Conservation (phyloP, 1,140 invertebrate species). For the Drosophila murphyi region DNA sequence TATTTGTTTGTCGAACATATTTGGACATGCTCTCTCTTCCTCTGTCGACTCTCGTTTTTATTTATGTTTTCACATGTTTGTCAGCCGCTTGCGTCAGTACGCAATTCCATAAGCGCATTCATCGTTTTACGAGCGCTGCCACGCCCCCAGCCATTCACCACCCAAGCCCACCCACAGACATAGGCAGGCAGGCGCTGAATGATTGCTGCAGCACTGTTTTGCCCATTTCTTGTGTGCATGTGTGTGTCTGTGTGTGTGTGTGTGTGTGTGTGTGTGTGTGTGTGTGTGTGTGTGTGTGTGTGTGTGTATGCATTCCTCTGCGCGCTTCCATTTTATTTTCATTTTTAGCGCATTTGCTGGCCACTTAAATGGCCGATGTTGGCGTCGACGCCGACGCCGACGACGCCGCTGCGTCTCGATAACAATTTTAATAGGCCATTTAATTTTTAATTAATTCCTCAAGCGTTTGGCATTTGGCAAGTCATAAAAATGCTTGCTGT, state of each 20-base stretch:
- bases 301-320: background rate
- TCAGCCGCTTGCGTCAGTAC: constrained; percentile 69
- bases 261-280: background rate
- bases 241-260: constrained; percentile 1
- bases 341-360: constrained; percentile 39
- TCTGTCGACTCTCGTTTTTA: constrained; percentile 50
- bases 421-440: constrained; percentile 82
- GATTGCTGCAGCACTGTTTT: constrained; percentile 37
- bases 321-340: constrained; percentile 19
- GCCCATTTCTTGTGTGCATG: background rate
- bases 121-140: constrained; percentile 62
- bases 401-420: constrained; percentile 73
- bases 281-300: constrained; percentile 3
- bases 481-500: constrained; percentile 78
- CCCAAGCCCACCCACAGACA: background rate
- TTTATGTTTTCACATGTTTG: constrained; percentile 78
- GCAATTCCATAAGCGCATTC: constrained; percentile 60
- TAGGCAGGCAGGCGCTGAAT: constrained; percentile 16
- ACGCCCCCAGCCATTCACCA: constrained; percentile 10
- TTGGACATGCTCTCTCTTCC: constrained; percentile 14
- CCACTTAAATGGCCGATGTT: constrained; percentile 41
- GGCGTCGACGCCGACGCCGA: background rate
- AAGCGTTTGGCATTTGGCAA: constrained; percentile 75
- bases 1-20: constrained; percentile 33
- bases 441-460: constrained; percentile 82